A percentile compares a stretch with the other conserved stretches of the same genome.
Conservation (phyloP, 2,888 invertebrate genomes). For the Xanthia icteritia region DNA sequence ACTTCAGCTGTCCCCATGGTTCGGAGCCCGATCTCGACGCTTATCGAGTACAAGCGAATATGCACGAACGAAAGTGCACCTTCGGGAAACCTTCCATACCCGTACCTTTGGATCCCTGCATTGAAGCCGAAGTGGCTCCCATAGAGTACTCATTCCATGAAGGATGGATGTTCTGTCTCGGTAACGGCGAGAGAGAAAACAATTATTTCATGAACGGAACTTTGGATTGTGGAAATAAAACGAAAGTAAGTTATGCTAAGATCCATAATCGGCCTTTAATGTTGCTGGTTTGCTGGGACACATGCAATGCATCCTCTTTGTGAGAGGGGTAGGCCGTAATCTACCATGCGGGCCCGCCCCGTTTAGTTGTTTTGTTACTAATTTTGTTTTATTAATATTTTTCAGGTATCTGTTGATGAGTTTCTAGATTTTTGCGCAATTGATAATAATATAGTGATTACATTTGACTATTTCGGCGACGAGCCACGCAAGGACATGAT, state of each 20-base stretch:
- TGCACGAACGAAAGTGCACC: conserved; percentile 87
- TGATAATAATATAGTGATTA: conserved; percentile 86
- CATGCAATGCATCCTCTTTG: neutral
- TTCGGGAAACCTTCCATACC: conserved; percentile 77
- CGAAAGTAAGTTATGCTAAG: conserved; percentile 75
- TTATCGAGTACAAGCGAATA: conserved; percentile 84
- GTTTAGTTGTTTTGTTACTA: neutral
- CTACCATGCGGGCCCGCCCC: neutral
- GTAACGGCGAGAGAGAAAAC: conserved; percentile 86
- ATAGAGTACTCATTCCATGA: conserved; percentile 87
- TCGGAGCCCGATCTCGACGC: conserved; percentile 86
- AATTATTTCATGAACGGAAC: conserved; percentile 87
- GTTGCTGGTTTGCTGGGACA: neutral
- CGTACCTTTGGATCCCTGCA: conserved; percentile 84
- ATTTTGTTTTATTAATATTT: conserved; percentile 9
- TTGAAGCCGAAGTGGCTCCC: conserved; percentile 87
- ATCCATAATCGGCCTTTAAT: neutral
- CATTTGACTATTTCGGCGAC: conserved; percentile 87
- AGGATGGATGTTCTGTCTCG: conserved; percentile 89
- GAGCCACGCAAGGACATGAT: conserved; percentile 87
- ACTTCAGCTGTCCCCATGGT: conserved; percentile 83
- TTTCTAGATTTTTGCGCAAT: conserved; percentile 84
- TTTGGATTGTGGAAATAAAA: conserved; percentile 86
- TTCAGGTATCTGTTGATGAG: conserved; percentile 79
- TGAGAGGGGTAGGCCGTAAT: neutral